Base-by-base conservation (phyloP, 2,113 vertebrate species). In the Hoplias malabaricus region DNA sequence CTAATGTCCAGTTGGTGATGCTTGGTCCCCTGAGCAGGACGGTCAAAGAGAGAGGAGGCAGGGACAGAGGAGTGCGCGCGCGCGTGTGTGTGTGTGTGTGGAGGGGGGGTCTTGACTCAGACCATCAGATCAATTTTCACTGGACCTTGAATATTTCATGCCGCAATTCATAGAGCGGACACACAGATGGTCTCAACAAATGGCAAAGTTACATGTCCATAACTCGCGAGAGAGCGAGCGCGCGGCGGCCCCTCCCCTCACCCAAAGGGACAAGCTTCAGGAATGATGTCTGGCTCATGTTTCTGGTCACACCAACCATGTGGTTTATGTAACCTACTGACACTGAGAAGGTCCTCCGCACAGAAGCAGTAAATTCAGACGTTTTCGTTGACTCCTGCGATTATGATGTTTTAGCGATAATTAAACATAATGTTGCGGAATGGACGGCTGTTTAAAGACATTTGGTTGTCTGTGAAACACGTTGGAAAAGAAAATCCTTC, bases 121-220 rank as follows among this genome's bases (percentile, higher is more conserved):
- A 91, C 90, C 89, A 88, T 87, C 84, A 88, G 94, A 95, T 98
- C 92, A 23, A 85, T 94, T 92, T 97, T 95, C 95, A 95, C 90
- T 86, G 90, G 92, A 90, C 91, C 86, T 90, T 94, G 89, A 86
- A 89, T 93, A 91, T 92, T 92, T 92, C 85, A 92, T 91, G 90
- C 85, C 85, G 83, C 85, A 84, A 66, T 78, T 86, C 82, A 81
- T 86, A 80, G 80, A 85, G 81, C 83, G 87, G 83, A 87, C 83
- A 86, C 84, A 87, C 78, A 85, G 82, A 91, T 85, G 85, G 80
- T 76, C 82, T 81, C 78, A 85, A 86, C 84, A 86, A 83, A 81
- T 85, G 82, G 67, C 80, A 68, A 76, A 84, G 82, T 79, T 87
- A 80, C 75, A 77, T 80, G 82, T 88, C 72, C 68, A 82, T 71